Conservation (phyloP, 2,888 invertebrate species). For the Tanytarsus gracilentus region DNA sequence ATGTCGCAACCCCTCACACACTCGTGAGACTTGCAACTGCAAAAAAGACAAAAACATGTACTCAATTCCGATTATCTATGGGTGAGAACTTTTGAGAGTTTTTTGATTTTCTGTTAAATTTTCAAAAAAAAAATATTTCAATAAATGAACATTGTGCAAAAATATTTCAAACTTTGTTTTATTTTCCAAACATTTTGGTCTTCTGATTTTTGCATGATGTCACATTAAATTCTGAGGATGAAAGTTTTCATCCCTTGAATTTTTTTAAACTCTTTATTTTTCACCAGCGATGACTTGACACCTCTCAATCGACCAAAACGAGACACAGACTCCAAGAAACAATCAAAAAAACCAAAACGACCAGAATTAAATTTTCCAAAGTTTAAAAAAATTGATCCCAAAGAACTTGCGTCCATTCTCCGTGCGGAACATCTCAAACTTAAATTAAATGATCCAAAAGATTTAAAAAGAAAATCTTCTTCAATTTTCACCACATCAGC, state of each 20-base stretch:
- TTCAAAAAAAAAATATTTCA: neutral
- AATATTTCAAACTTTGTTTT: too few species aligned
- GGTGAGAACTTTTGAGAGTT: too few species aligned
- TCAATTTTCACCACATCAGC: neutral
- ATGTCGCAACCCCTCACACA: constrained; percentile 3
- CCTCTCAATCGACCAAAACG: constrained; percentile 6
- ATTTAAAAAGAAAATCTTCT: neutral
- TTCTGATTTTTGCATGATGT: too few species aligned
- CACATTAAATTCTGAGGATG: too few species aligned
- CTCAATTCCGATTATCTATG: too few species aligned
- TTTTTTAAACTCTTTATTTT: neutral
- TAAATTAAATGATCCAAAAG: neutral
- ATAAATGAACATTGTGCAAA: too few species aligned
- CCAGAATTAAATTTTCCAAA: constrained; percentile 5
- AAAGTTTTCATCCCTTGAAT: neutral
- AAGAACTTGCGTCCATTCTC: neutral
- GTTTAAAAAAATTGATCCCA: constrained; percentile 4
- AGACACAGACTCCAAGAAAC: neutral
- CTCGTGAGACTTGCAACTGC: constrained; percentile 11
- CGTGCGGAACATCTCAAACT: neutral
- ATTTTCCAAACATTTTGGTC: too few species aligned
- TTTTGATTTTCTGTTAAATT: neutral
- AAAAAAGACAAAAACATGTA: too few species aligned
- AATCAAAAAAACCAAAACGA: constrained; percentile 9
- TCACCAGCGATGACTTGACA: neutral